phyloP scores from a whole-genome alignment of 2,888 invertebrate genomes.

The Reticulitermes lucifugus region DNA sequence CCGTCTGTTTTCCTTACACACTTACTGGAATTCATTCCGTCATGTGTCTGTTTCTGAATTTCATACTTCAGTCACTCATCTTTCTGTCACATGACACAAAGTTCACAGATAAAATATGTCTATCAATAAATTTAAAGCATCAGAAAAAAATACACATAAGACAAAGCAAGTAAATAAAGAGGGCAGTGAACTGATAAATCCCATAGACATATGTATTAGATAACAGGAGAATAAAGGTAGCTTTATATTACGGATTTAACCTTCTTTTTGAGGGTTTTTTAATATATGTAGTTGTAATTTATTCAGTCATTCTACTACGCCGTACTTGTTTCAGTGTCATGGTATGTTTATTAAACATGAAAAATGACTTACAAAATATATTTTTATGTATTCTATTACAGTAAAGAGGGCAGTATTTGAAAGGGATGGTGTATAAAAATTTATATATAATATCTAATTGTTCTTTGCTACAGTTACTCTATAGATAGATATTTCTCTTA shows the following conservation, averaged over 20 bases:
- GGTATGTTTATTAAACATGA: conserved; percentile 5
- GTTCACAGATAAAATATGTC: background rate
- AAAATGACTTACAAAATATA: conserved; percentile 34
- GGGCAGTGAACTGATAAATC: background rate
- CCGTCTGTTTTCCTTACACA: too few relatives aligned
- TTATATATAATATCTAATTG: background rate
- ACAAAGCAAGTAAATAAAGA: background rate
- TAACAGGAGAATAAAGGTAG: background rate
- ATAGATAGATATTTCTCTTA: conserved; percentile 2
- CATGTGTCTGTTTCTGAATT: too few relatives aligned
- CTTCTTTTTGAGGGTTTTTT: background rate
- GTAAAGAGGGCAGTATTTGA: background rate
- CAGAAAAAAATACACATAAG: background rate
- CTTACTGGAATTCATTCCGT: too few relatives aligned
- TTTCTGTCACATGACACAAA: background rate
- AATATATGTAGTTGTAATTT: conserved; percentile 7
- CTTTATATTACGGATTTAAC: background rate
- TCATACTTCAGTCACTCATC: too few relatives aligned
- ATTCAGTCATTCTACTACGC: conserved; percentile 3
- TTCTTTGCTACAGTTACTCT: conserved; percentile 2
- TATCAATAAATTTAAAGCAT: background rate
- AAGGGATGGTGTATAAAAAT: background rate
- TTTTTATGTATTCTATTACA: background rate
- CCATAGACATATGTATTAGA: background rate
- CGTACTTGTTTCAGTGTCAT: background rate